Conservation (phyloP, 2,888 invertebrate species). For the Amiota minor region DNA sequence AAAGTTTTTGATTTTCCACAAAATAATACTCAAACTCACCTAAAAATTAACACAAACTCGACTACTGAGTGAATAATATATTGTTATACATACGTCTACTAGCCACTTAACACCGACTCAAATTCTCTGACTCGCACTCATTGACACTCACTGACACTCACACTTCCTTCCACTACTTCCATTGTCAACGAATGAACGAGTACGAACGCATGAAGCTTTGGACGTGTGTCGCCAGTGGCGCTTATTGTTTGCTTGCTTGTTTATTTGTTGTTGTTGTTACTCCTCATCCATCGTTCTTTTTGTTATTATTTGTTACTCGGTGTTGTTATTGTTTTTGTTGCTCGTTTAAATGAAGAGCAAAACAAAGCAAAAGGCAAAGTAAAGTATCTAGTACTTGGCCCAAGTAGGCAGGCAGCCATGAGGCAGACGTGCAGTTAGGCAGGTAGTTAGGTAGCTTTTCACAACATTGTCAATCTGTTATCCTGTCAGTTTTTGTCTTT, state of each 20-base stretch:
- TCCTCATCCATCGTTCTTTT: constrained; percentile 6
- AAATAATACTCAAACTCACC: too few species aligned
- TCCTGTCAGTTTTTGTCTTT: too few species aligned
- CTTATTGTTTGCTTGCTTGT: constrained; percentile 61
- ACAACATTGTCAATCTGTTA: too few species aligned
- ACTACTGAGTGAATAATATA: too few species aligned
- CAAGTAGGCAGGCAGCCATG: too few species aligned
- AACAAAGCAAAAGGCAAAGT: background rate
- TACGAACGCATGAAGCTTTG: constrained; percentile 30
- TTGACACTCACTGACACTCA: background rate
- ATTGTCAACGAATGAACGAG: background rate
- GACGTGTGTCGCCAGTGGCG: constrained; percentile 57
- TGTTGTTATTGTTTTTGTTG: too few species aligned
- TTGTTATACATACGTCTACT: background rate
- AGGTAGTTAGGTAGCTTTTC: too few species aligned
- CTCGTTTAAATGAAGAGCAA: background rate
- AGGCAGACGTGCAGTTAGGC: background rate
- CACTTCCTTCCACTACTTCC: background rate
- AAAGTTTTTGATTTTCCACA: too few species aligned
- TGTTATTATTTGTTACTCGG: background rate
- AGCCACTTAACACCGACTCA: background rate
- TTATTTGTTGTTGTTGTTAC: constrained; percentile 53
- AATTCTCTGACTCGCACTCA: background rate
- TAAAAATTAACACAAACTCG: too few species aligned
- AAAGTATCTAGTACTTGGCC: too few species aligned